Evolutionary conservation across 2,113 vertebrate species (phyloP), one percentile per base, ranked within the genome.

Genomic region (Paralichthys olivaceus): DNA sequence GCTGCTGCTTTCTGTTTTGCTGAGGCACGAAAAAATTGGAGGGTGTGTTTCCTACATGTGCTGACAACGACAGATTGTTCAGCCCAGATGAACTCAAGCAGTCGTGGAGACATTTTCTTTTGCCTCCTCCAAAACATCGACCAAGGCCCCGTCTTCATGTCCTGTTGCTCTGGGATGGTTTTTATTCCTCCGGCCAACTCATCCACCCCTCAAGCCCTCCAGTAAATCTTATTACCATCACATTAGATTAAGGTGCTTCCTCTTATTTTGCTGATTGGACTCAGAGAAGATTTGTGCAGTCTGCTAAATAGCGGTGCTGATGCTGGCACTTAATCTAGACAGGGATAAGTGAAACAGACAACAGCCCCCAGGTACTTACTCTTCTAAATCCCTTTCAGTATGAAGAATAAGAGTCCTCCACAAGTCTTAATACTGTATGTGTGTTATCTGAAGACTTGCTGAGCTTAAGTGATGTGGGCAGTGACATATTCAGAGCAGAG

Each of bases 261-360:
- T 72, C 72, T 72, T 75, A 81, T 72, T 80, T 73, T 77, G 83
- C 84, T 80, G 83, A 87, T 80, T 78, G 68, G 83, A 82, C 80
- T 80, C 60, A 28, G 53, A 72, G 80, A 71, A 65, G 85, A 86
- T 90, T 84, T 89, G 69, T 61, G 47, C 55, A n/a, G 69, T 83
- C 56, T 68, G 3, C 57, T 83, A 61, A 81, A 69, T 25, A 29
- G 66, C 49, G 0, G 14, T 1, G n/a, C 59, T 53, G 72, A 54
- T 65, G n/a, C 63, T 14, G 19, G 58, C 53, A 73, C 51, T 80
- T 80, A 82, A 70, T 73, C 55, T 72, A 20, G 57, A 29, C 14
- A 14, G 79, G 61, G 71, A 72, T 85, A 45, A 86, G 69, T 77
- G 65, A 83, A 79, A 81, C 69, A 85, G 72, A 71, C 79, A 26